A percentile compares a stretch with the other conserved stretches of the same genome.
These are phyloP conservation scores for Ctenopoma multispine DNA, from an alignment of 2,797 vertebrate genomes.

Conservation along the genomic window DNA sequence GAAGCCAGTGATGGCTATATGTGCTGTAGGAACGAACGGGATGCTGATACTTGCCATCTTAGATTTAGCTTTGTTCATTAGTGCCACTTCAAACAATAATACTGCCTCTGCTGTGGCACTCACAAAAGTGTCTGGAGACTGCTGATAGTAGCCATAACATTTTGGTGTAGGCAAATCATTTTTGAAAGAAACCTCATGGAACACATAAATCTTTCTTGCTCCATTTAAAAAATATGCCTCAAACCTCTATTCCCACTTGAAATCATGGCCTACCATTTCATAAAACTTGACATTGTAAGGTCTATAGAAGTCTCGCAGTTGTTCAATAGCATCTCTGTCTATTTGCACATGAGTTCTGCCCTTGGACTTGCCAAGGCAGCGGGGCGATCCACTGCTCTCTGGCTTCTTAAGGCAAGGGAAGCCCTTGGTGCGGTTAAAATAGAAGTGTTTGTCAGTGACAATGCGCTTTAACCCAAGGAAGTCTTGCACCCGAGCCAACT, in stretches of 20 bases:
- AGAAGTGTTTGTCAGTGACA: constrained; percentile 96
- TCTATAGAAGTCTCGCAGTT: constrained; percentile 93
- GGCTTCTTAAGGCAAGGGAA: constrained; percentile 95
- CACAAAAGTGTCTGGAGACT: constrained; percentile 32
- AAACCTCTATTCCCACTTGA: constrained; percentile 89
- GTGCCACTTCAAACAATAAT: constrained; percentile 38
- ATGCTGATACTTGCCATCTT: constrained; percentile 37
- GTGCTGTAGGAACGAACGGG: constrained; percentile 27
- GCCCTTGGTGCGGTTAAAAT: constrained; percentile 97
- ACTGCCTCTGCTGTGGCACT: constrained; percentile 26
- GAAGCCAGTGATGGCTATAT: constrained; percentile 42
- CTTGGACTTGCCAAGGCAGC: constrained; percentile 95
- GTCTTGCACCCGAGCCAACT: constrained; percentile 94
- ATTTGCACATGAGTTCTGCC: constrained; percentile 95
- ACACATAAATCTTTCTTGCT: constrained; percentile 30
- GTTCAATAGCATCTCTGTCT: constrained; percentile 92
- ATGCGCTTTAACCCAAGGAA: constrained; percentile 93
- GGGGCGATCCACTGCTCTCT: constrained; percentile 87
- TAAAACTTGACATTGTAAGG: constrained; percentile 95
- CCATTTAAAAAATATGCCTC: constrained; percentile 29
- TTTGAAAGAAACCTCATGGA: constrained; percentile 30
- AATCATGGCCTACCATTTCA: constrained; percentile 94
- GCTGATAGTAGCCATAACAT: constrained; percentile 22
- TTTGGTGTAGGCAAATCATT: constrained; percentile 21
- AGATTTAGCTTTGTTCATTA: constrained; percentile 28